A percentile compares a stretch with the other conserved stretches of the same genome.
These are phyloP conservation scores for Ceryle rudis DNA, from an alignment of 2,797 vertebrate genomes.

Conservation along the genomic window DNA sequence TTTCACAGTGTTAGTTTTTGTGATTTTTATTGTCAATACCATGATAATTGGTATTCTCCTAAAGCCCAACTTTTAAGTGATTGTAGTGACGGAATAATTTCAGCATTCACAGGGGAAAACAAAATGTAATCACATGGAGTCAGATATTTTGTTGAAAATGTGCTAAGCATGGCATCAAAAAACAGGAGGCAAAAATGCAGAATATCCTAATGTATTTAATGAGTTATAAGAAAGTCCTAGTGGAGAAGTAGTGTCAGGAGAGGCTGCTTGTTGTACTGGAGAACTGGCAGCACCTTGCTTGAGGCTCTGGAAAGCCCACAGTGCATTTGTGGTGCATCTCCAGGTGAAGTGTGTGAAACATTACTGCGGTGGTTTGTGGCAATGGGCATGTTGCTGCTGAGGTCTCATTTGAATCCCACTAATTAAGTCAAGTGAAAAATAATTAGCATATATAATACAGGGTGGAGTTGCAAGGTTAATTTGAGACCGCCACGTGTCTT, in stretches of 20 bases:
- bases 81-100: background rate
- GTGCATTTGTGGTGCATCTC: background rate
- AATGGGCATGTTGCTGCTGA: background rate
- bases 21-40: background rate
- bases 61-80: background rate
- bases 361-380: background rate
- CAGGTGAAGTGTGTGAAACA: background rate
- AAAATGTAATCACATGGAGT: background rate
- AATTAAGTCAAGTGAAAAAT: background rate
- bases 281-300: background rate
- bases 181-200: background rate
- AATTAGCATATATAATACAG: background rate
- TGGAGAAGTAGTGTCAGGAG: background rate
- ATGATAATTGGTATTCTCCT: background rate
- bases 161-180: background rate
- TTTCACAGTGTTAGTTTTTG: background rate
- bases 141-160: background rate
- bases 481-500: background rate
- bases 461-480: background rate
- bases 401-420: background rate
- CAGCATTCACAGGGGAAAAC: background rate
- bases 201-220: background rate
- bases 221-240: background rate
- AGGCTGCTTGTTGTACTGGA: rapidly evolving
- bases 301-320: background rate